These are phyloP conservation scores for Drosophila sordidapex DNA, from an alignment of 2,888 invertebrate genomes.

Conservation along the genomic window DNA sequence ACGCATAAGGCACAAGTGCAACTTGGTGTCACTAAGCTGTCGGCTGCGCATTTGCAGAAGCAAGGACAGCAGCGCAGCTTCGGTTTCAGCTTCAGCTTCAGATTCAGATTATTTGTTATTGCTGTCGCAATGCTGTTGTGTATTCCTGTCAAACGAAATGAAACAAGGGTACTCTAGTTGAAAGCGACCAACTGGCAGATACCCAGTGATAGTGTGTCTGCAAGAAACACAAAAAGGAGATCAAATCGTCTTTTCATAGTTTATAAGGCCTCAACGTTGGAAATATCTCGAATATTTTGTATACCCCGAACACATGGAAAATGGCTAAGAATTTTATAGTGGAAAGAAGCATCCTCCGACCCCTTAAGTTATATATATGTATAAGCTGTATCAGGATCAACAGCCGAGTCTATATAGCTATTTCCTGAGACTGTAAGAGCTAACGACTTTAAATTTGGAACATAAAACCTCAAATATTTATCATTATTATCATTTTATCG, in stretches of 20 bases:
- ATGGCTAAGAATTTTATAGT: neutral
- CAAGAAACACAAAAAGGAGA: neutral
- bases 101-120: slow-evolving; percentile 1
- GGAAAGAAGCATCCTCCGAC: neutral
- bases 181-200: neutral
- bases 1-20: neutral
- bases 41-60: slow-evolving; percentile 1
- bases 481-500: neutral
- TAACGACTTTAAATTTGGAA: neutral
- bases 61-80: neutral
- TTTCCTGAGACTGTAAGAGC: neutral
- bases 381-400: no score
- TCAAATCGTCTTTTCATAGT: neutral
- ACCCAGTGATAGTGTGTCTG: neutral
- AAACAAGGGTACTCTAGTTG: neutral
- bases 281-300: neutral
- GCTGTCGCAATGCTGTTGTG: neutral
- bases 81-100: neutral
- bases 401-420: no score
- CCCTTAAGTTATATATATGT: neutral
- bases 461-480: neutral
- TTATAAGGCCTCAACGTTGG: neutral
- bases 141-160: neutral
- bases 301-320: neutral
- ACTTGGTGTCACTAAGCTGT: neutral